These are phyloP conservation scores for Procambarus virginalis DNA, from an alignment of 1,140 invertebrate species.

Conservation along the genomic window DNA sequence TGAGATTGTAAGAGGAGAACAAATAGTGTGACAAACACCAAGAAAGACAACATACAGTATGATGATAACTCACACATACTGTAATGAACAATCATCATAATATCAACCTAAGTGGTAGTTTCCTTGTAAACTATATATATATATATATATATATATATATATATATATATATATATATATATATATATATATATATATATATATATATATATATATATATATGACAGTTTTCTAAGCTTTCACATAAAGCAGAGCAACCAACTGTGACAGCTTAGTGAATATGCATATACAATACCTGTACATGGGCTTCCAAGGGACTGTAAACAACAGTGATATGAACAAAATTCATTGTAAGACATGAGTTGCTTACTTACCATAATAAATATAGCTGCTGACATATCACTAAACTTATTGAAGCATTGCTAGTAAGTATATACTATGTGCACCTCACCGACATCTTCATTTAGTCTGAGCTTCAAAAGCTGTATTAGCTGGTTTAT, in stretches of 20 bases:
- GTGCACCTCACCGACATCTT: background rate
- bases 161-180: too few species aligned
- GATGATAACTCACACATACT: background rate
- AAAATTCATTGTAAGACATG: too few species aligned
- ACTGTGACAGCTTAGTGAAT: background rate
- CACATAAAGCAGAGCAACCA: background rate
- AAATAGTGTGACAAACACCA: background rate
- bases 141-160: too few species aligned
- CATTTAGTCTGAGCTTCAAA: too few species aligned
- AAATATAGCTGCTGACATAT: background rate
- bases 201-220: background rate
- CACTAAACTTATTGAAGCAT: background rate
- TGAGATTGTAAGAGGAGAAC: too few species aligned
- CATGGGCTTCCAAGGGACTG: too few species aligned
- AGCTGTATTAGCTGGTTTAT: too few species aligned
- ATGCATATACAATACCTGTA: background rate
- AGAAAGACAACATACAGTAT: background rate
- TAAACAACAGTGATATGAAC: too few species aligned
- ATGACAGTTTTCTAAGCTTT: background rate
- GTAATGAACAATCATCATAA: too few species aligned
- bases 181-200: too few species aligned
- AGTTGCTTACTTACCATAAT: background rate
- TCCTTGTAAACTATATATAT: too few species aligned
- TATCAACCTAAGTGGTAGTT: too few species aligned
- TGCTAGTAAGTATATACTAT: background rate